Percentiles rank a stretch among this genome's conserved stretches.
Conservation (phyloP, 2,888 invertebrate species). For the Torymus tubicola region DNA sequence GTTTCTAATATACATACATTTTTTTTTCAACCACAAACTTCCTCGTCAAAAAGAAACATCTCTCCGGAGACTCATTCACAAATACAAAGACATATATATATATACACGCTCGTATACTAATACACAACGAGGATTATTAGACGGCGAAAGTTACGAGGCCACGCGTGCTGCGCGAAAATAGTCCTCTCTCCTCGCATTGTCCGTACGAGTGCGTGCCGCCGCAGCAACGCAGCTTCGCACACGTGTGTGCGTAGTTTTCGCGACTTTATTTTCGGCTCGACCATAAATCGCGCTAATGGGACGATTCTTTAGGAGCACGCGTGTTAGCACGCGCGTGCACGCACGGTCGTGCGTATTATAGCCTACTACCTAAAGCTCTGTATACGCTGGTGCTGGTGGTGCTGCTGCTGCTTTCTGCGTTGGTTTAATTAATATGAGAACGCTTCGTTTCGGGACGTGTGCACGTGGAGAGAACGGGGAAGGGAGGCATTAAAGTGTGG, state of each 20-base stretch:
- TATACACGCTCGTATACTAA: no score
- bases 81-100: no score
- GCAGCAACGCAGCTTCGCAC: background rate
- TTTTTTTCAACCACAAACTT: no score
- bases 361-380: no score
- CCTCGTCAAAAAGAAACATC: no score
- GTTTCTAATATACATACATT: no score
- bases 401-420: background rate
- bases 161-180: background rate
- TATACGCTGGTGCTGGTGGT: no score
- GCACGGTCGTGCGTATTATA: no score
- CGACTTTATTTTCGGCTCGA: constrained; percentile 61
- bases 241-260: constrained; percentile 63
- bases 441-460: constrained; percentile 20
- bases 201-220: background rate
- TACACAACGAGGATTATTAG: background rate
- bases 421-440: constrained; percentile 34
- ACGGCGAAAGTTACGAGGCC: background rate
- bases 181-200: constrained; percentile 1
- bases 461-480: background rate
- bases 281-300: constrained; percentile 71
- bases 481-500: background rate
- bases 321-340: no score
- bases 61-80: no score
- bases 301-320: constrained; percentile 67